Evolutionary conservation across 1,140 invertebrate species (phyloP).

Genomic region (Penaeus vannamei): DNA sequence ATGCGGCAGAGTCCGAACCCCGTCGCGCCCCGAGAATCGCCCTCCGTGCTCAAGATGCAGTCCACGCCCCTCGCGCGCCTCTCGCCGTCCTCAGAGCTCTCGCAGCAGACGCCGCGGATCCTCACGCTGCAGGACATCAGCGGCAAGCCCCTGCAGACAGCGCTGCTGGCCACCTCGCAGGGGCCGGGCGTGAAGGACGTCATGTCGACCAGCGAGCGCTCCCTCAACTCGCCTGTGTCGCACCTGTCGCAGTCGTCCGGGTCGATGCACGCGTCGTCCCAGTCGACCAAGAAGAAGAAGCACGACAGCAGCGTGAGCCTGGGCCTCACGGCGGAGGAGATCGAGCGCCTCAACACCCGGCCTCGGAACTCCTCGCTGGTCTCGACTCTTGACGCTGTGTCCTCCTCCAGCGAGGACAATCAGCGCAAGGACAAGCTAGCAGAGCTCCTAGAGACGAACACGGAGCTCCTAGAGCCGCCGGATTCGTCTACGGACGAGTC

Average conservation of each 20-base stretch:
- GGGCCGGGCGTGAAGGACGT: slow-evolving; percentile 71
- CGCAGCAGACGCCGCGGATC: slow-evolving; percentile 90
- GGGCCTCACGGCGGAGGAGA: slow-evolving; percentile 82
- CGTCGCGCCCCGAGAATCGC: slow-evolving; percentile 69
- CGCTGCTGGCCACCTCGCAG: slow-evolving; percentile 88
- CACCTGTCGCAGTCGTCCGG: slow-evolving; percentile 86
- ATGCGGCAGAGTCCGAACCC: slow-evolving; percentile 69
- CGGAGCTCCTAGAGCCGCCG: slow-evolving; percentile 70
- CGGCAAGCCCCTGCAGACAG: slow-evolving; percentile 90
- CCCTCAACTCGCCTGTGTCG: slow-evolving; percentile 90
- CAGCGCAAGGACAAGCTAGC: slow-evolving; percentile 69
- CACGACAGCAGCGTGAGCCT: slow-evolving; percentile 73
- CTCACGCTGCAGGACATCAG: slow-evolving; percentile 93
- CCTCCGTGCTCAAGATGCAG: slow-evolving; percentile 77
- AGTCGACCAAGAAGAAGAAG: slow-evolving; percentile 75
- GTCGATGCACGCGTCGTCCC: slow-evolving; percentile 72
- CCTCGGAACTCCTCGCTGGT: slow-evolving; percentile 86
- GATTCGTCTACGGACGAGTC: slow-evolving; percentile 92
- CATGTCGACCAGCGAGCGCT: slow-evolving; percentile 88
- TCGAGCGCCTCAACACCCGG: slow-evolving; percentile 87
- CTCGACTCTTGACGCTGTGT: slow-evolving; percentile 92
- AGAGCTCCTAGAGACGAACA: slow-evolving; percentile 72
- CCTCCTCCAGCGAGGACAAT: slow-evolving; percentile 87
- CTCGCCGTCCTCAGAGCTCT: slow-evolving; percentile 92
- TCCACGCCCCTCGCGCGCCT: slow-evolving; percentile 90